Percentiles rank a stretch among this genome's conserved stretches.
Conservation (phyloP, 2,888 invertebrate species). For the Drosophila mercatorum region DNA sequence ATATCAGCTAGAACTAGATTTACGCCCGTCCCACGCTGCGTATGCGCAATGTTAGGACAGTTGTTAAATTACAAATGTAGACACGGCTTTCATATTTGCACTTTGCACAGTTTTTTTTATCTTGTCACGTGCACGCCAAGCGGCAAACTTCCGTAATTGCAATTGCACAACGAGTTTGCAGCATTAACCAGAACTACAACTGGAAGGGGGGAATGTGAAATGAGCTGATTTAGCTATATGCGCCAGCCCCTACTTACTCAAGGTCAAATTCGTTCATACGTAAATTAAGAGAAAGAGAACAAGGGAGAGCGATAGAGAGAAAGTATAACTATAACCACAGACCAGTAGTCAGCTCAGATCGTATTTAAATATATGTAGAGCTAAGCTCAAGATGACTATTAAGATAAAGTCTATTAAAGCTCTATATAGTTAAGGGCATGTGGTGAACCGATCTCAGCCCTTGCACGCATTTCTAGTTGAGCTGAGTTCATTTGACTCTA, state of each 20-base stretch:
- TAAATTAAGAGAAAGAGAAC: conserved; percentile 1
- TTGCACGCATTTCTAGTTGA: neutral
- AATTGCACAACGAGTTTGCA: conserved; percentile 30
- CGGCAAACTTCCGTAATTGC: conserved; percentile 50
- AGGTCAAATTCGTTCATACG: conserved; percentile 20
- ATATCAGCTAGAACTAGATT: conserved; percentile 2
- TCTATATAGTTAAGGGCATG: neutral
- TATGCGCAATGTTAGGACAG: conserved; percentile 55
- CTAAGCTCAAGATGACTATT: neutral
- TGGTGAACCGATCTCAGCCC: neutral
- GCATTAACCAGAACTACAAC: conserved; percentile 3
- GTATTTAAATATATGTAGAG: neutral
- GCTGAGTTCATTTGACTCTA: neutral
- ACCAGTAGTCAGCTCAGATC: neutral
- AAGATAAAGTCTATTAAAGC: neutral
- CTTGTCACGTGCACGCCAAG: conserved; percentile 35
- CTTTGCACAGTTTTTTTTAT: conserved; percentile 41
- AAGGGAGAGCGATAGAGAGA: neutral
- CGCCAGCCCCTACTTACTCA: conserved; percentile 17
- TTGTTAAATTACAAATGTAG: conserved; percentile 51
- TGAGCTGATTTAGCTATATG: conserved; percentile 11
- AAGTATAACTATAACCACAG: neutral
- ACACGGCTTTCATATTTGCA: conserved; percentile 44
- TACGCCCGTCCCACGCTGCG: conserved; percentile 44
- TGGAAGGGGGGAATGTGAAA: conserved; percentile 2